Percentiles rank a stretch among this genome's conserved stretches.
phyloP scores from a whole-genome alignment of 2,888 invertebrate genomes.

The Netelia virgata region DNA sequence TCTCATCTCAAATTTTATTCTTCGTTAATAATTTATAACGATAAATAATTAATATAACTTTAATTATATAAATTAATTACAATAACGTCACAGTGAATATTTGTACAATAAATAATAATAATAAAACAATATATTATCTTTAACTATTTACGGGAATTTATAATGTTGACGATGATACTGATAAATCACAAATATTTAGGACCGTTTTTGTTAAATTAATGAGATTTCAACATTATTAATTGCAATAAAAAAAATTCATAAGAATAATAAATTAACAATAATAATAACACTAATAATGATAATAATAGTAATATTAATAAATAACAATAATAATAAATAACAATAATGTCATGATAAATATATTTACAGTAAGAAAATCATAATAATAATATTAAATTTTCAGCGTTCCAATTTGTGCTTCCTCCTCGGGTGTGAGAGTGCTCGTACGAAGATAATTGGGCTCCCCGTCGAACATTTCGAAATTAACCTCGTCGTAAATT shows the following conservation, averaged over 20 bases:
- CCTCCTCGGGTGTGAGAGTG: conserved; percentile 68
- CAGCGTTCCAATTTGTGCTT: conserved; percentile 72
- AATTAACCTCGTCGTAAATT: conserved; percentile 77
- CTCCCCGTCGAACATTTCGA: conserved; percentile 72
- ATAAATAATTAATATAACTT: no score
- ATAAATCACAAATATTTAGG: no score
- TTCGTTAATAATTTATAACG: background rate
- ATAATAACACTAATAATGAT: conserved; percentile 10
- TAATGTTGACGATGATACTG: no score
- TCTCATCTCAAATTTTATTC: background rate
- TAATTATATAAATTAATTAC: background rate
- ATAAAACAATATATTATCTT: no score
- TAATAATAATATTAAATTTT: conserved; percentile 67
- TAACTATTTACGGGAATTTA: no score
- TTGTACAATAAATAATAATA: conserved; percentile 2
- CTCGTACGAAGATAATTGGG: conserved; percentile 60
- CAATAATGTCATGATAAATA: conserved; percentile 66
- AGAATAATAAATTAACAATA: background rate
- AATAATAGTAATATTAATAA: conserved; percentile 28
- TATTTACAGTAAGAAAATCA: conserved; percentile 17
- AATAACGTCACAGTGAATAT: background rate
- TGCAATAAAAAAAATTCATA: no score
- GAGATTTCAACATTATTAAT: no score
- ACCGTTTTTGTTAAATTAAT: no score
- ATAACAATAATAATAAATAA: conserved; percentile 37